Evolutionary conservation across 2,797 vertebrate species (phyloP).

Genomic region (Pteronotus mesoamericanus): DNA sequence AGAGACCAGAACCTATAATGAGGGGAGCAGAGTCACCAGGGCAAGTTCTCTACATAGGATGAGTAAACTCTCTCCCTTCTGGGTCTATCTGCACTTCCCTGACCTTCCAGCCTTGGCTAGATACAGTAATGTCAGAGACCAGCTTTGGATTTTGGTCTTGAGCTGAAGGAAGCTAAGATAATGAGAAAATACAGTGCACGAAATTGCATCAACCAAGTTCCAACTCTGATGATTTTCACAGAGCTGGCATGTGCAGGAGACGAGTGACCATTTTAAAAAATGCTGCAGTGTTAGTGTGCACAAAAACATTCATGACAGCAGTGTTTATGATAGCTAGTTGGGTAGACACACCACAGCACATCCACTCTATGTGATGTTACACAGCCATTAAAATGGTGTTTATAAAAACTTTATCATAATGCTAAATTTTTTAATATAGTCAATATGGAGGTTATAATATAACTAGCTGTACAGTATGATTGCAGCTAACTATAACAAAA

Average conservation of each 20-base stretch:
- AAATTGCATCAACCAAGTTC: background rate
- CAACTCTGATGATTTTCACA: background rate
- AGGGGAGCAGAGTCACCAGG: background rate
- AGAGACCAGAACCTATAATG: background rate
- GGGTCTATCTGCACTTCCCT: background rate
- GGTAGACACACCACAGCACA: too few relatives aligned
- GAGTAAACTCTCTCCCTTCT: background rate
- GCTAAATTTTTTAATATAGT: background rate
- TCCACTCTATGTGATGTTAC: background rate
- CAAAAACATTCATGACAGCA: background rate
- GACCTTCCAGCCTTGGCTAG: background rate
- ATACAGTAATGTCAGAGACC: background rate
- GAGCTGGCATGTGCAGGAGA: background rate
- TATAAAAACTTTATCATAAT: background rate
- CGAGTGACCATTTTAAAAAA: background rate
- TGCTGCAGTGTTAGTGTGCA: accelerated
- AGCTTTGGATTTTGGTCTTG: background rate
- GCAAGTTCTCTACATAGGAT: background rate
- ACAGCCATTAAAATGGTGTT: background rate
- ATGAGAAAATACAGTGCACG: background rate
- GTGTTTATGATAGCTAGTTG: background rate
- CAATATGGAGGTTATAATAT: background rate
- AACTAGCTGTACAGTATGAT: background rate
- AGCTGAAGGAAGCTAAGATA: background rate
- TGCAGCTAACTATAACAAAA: background rate